Conservation (phyloP, 2,113 vertebrate genomes). For the Prietella phreatophila region DNA sequence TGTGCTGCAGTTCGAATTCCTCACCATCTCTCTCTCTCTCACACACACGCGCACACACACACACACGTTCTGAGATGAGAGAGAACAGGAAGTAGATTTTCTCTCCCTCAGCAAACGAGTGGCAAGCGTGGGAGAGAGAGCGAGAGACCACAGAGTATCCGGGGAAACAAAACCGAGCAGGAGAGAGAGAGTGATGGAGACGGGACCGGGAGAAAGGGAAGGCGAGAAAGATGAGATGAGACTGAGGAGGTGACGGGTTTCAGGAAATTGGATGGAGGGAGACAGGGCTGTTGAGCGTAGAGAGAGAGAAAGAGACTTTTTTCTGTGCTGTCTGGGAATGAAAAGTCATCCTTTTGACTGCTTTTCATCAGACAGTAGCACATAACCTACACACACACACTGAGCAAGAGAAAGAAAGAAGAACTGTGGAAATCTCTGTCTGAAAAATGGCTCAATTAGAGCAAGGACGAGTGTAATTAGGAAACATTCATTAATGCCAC, state of each 20-base stretch:
- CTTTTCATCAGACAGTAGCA: background rate
- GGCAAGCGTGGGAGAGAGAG: slow-evolving; percentile 5
- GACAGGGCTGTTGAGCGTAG: background rate
- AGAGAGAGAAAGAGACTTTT: background rate
- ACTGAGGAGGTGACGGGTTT: background rate
- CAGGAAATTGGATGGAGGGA: slow-evolving; percentile 16
- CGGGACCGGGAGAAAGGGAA: background rate
- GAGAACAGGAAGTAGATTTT: slow-evolving; percentile 28
- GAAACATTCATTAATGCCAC: background rate
- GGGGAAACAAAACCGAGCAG: background rate
- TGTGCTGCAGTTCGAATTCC: background rate
- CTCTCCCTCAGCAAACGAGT: slow-evolving; percentile 14
- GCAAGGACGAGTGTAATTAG: background rate
- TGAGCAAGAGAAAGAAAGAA: background rate
- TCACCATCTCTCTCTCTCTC: background rate
- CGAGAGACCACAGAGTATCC: background rate
- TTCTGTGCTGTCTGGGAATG: slow-evolving; percentile 11
- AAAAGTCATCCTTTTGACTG: slow-evolving; percentile 7
- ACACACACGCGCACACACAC: background rate
- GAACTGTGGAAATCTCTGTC: background rate
- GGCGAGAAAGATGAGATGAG: background rate
- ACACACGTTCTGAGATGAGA: background rate
- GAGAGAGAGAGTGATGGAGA: background rate
- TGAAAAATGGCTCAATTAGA: slow-evolving; percentile 15
- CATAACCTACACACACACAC: background rate